These are phyloP conservation scores for Prionailurus bengalensis DNA, from an alignment of 2,113 vertebrate genomes.

Conservation along the genomic window DNA sequence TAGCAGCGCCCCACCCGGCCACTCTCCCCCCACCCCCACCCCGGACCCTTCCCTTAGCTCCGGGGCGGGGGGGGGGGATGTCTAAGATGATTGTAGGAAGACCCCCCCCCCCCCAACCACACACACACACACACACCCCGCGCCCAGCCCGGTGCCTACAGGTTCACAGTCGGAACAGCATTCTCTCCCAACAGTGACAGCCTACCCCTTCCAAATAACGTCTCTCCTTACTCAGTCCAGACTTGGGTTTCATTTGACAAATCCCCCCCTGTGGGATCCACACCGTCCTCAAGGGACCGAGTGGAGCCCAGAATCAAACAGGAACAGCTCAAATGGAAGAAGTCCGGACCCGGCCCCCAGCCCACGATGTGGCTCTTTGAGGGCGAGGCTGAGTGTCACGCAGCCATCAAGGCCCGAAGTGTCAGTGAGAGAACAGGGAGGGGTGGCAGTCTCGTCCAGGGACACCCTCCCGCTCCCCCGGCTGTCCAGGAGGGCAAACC, in stretches of 20 bases:
- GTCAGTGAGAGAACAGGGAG: fast-evolving
- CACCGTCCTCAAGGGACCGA: neutral
- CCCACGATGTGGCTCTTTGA: neutral
- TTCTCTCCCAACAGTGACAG: fast-evolving
- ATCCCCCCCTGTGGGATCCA: neutral
- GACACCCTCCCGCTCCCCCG: fast-evolving
- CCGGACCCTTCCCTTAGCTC: no score
- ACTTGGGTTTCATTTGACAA: neutral
- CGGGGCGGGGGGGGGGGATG: no score
- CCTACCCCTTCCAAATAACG: no score
- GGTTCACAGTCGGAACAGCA: neutral
- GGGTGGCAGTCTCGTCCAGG: neutral
- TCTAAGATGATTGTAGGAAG: no score
- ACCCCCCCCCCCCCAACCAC: no score
- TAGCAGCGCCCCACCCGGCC: no score
- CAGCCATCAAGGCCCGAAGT: neutral
- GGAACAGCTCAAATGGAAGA: neutral
- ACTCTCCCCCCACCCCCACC: fast-evolving
- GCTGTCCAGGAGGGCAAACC: fast-evolving
- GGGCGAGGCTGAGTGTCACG: neutral
- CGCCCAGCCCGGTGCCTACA: fast-evolving
- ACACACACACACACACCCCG: no score
- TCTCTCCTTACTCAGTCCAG: neutral
- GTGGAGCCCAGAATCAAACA: neutral
- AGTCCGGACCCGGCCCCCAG: neutral